phyloP scores from a whole-genome alignment of 2,113 vertebrate genomes.

The Bettongia penicillata region DNA sequence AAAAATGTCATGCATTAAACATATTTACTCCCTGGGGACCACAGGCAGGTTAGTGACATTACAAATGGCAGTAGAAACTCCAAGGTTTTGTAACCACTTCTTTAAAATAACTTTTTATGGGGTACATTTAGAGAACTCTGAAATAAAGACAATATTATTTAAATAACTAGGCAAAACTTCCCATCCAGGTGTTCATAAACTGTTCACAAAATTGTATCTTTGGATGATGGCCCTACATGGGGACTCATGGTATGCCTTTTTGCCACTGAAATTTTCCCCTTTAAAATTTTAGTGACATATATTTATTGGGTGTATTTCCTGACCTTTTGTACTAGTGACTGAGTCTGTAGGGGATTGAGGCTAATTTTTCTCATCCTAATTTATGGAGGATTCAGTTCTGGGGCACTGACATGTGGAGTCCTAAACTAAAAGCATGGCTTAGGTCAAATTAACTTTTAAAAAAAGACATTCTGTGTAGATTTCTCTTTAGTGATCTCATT shows the following conservation, averaged over 20 bases:
- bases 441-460: not conserved
- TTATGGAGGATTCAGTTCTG: constrained; percentile 65
- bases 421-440: constrained; percentile 54
- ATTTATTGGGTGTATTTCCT: constrained; percentile 55
- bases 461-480: not conserved
- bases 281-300: constrained; percentile 43
- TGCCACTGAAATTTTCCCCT: constrained; percentile 9
- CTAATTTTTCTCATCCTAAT: constrained; percentile 73
- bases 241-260: not conserved
- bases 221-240: not conserved
- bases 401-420: constrained; percentile 2
- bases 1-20: not conserved
- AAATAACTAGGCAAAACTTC: not conserved
- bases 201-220: constrained; percentile 20
- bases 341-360: constrained; percentile 72
- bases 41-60: constrained; percentile 4
- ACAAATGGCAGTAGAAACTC: constrained; percentile 18
- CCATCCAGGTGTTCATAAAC: not conserved
- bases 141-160: not conserved
- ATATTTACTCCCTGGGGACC: not conserved
- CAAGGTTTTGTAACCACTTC: constrained; percentile 13
- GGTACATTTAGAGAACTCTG: constrained; percentile 1
- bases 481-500: constrained; percentile 25
- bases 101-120: constrained; percentile 22
- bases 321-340: constrained; percentile 75